A percentile compares a stretch with the other conserved stretches of the same genome.
Conservation (phyloP, 2,888 invertebrate species). For the Tiliacea citrago region DNA sequence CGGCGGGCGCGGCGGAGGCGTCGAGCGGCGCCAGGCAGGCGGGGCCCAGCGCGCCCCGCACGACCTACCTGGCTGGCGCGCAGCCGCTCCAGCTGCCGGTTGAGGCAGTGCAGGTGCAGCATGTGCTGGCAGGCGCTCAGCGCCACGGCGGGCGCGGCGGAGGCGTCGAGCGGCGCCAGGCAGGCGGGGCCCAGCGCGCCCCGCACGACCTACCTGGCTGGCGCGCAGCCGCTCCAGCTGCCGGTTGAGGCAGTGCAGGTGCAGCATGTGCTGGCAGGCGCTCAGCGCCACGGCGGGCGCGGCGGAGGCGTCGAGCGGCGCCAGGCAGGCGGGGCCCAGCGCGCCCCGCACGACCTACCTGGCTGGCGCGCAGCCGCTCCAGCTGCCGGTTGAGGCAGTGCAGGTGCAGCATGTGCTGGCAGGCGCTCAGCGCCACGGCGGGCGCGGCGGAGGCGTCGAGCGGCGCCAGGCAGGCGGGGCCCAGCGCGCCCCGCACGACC, state of each 20-base stretch:
- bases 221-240: no score
- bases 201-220: constrained; percentile 71
- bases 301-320: constrained; percentile 88
- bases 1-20: constrained; percentile 74
- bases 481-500: constrained; percentile 92
- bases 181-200: constrained; percentile 94
- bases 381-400: no score
- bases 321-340: constrained; percentile 93
- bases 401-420: constrained; percentile 93
- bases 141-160: constrained; percentile 77
- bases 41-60: constrained; percentile 93
- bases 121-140: constrained; percentile 94
- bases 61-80: no score
- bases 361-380: no score
- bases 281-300: constrained; percentile 87
- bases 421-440: constrained; percentile 91
- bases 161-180: constrained; percentile 91
- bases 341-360: constrained; percentile 89
- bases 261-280: constrained; percentile 95
- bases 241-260: no score
- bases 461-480: constrained; percentile 93
- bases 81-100: no score
- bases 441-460: constrained; percentile 81
- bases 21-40: constrained; percentile 93
- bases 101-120: constrained; percentile 84